Percentiles rank a stretch among this genome's conserved stretches.
These are phyloP conservation scores for Drosophila ercepeae DNA, from an alignment of 1,140 invertebrate genomes.

Conservation along the genomic window DNA sequence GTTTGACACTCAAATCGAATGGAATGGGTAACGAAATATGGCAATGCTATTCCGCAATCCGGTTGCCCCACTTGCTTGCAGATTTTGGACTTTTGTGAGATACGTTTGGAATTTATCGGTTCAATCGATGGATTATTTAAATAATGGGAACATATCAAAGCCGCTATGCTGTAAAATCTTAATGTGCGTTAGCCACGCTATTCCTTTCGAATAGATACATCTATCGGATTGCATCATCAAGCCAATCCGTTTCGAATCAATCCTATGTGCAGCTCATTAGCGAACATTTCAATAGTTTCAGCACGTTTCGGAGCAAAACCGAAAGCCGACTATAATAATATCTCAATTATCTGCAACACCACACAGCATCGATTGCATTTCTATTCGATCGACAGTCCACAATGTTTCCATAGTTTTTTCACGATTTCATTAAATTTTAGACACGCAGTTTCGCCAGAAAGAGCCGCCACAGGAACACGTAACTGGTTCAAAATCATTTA, in stretches of 20 bases:
- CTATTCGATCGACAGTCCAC: constrained; percentile 49
- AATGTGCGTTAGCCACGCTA: too few species aligned
- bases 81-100: not conserved
- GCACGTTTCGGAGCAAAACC: constrained; percentile 64
- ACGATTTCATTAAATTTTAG: constrained; percentile 81
- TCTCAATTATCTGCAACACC: constrained; percentile 67
- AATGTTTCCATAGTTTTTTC: constrained; percentile 43
- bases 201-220: constrained; percentile 27
- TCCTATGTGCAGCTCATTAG: constrained; percentile 57
- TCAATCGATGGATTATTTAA: not conserved
- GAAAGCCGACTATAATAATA: constrained; percentile 69
- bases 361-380: constrained; percentile 54
- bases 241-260: constrained; percentile 20
- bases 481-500: constrained; percentile 77
- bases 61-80: not conserved
- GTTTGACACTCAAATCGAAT: constrained; percentile 44
- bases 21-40: constrained; percentile 31
- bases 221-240: constrained; percentile 24
- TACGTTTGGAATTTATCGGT: not conserved
- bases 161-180: too few species aligned
- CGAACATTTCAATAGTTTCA: constrained; percentile 62
- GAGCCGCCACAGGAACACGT: constrained; percentile 42
- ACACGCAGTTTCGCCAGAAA: constrained; percentile 77
- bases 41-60: constrained; percentile 4
- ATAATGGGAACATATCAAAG: not conserved